Evolutionary conservation across 2,797 vertebrate species (phyloP).

Genomic region (Chiloscyllium punctatum): DNA sequence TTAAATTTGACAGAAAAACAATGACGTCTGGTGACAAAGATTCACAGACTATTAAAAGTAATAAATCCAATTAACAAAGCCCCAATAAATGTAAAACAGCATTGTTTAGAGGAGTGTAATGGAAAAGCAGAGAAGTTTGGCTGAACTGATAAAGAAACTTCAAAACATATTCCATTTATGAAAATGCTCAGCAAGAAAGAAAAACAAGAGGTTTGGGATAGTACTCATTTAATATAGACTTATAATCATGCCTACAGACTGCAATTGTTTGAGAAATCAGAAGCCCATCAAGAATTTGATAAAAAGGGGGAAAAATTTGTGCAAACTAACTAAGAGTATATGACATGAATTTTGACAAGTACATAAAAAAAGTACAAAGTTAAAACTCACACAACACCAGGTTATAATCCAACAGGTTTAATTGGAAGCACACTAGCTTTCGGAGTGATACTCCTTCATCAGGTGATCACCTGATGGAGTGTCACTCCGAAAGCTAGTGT

Average conservation of each 20-base stretch:
- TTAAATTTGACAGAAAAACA: neutral
- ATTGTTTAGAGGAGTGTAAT: neutral
- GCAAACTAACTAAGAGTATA: neutral
- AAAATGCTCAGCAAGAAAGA: neutral
- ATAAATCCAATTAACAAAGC: neutral
- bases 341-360: neutral
- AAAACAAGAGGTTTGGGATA: neutral
- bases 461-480: too few species aligned
- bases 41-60: neutral
- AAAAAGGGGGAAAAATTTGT: neutral
- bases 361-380: neutral
- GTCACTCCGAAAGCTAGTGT: too few species aligned
- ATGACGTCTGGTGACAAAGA: neutral
- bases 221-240: neutral
- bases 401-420: too few species aligned
- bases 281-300: neutral
- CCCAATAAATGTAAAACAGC: too few species aligned
- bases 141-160: neutral
- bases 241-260: neutral
- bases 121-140: neutral
- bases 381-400: too few species aligned
- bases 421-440: too few species aligned
- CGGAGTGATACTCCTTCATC: too few species aligned
- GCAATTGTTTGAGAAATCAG: neutral
- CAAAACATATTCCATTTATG: neutral